phyloP scores from a whole-genome alignment of 2,888 invertebrate species.

The Incurvaria masculella region DNA sequence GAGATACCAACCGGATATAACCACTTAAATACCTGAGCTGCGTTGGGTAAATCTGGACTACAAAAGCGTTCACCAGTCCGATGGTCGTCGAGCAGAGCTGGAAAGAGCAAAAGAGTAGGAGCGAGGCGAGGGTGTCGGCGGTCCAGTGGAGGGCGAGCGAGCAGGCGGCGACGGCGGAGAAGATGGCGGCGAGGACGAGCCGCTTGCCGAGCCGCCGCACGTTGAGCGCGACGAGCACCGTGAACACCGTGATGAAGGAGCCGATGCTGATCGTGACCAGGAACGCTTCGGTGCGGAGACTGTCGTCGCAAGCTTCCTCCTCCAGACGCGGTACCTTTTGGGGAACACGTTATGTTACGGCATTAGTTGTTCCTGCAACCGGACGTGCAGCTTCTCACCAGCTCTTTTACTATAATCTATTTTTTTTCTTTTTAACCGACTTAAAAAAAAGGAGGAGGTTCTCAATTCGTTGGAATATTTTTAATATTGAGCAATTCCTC shows the following conservation, averaged over 20 bases:
- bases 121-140: constrained; percentile 6
- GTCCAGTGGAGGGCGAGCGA: constrained; percentile 11
- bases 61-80: constrained; percentile 13
- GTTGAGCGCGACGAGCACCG: constrained; percentile 8
- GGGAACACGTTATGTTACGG: too few species aligned
- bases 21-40: constrained; percentile 16
- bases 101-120: constrained; percentile 6
- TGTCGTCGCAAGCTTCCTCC: constrained; percentile 10
- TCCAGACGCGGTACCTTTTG: neutral
- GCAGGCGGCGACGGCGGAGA: constrained; percentile 2
- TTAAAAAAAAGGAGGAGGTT: too few species aligned
- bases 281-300: constrained; percentile 11
- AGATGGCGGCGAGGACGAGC: constrained; percentile 8
- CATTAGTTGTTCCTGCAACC: too few species aligned
- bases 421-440: too few species aligned
- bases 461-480: too few species aligned
- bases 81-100: constrained; percentile 12
- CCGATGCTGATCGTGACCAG: constrained; percentile 10
- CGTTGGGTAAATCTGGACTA: constrained; percentile 14
- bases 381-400: too few species aligned
- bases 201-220: constrained; percentile 10
- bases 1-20: constrained; percentile 9
- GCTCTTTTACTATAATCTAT: too few species aligned
- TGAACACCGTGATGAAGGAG: constrained; percentile 4
- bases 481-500: too few species aligned